phyloP scores from a whole-genome alignment of 2,888 invertebrate genomes.

The Hirtodrosophila duncani region DNA sequence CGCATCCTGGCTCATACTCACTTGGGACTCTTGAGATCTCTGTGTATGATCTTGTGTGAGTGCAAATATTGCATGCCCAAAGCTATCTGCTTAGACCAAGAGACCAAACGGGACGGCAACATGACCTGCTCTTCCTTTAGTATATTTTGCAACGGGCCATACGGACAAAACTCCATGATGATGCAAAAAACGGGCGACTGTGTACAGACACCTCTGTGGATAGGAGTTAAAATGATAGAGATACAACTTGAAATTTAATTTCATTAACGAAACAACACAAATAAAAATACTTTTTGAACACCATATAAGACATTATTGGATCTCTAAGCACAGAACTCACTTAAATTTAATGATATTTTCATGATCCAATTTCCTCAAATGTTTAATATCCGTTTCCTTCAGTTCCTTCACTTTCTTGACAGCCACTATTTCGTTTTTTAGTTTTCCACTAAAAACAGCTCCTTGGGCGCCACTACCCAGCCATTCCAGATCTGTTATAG shows the following conservation, averaged over 20 bases:
- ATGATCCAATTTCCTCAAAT: slow-evolving; percentile 94
- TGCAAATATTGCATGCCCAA: slow-evolving; percentile 98
- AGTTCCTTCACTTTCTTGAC: slow-evolving; percentile 97
- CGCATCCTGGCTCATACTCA: slow-evolving; percentile 80
- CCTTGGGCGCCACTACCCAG: slow-evolving; percentile 98
- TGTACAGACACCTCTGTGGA: slow-evolving; percentile 92
- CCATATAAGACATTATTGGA: no score
- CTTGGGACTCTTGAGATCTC: slow-evolving; percentile 99
- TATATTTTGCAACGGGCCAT: slow-evolving; percentile 95
- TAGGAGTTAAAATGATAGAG: not conserved
- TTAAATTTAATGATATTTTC: slow-evolving; percentile 92
- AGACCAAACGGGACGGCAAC: slow-evolving; percentile 90
- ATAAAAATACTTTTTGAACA: no score
- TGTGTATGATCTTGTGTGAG: slow-evolving; percentile 96
- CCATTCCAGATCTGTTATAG: slow-evolving; percentile 91
- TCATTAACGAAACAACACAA: no score
- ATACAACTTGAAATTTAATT: not conserved
- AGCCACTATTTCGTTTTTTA: slow-evolving; percentile 91
- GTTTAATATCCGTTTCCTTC: slow-evolving; percentile 94
- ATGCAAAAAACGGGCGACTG: slow-evolving; percentile 95
- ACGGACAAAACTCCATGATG: slow-evolving; percentile 98
- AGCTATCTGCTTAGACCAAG: slow-evolving; percentile 97
- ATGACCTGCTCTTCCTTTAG: slow-evolving; percentile 90
- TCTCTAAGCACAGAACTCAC: no score
- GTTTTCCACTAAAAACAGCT: slow-evolving; percentile 92